phyloP scores from a whole-genome alignment of 2,113 vertebrate species.

The Microtus oregoni region DNA sequence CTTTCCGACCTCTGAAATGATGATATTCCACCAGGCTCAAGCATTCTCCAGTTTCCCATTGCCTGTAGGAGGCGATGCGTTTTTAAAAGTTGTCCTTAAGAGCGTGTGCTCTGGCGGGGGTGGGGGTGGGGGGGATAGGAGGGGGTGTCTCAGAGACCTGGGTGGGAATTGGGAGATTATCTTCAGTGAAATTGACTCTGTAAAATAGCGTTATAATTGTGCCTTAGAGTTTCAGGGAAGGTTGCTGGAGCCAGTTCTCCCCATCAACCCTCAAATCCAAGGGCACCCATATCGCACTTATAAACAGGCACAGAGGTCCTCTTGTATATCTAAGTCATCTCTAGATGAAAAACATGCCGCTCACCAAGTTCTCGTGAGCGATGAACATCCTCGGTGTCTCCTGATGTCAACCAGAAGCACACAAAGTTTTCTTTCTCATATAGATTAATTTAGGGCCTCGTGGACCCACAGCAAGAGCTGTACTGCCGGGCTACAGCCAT shows the following conservation, averaged over 20 bases:
- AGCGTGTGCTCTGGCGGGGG: background rate
- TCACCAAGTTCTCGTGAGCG: background rate
- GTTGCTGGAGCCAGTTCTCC: background rate
- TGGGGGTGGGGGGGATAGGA: background rate
- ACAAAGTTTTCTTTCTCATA: background rate
- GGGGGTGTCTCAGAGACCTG: background rate
- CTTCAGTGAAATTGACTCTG: background rate
- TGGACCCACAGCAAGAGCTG: no score
- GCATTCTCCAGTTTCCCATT: background rate
- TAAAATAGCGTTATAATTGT: background rate
- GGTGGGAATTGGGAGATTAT: background rate
- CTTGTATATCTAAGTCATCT: background rate
- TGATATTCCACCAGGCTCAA: background rate
- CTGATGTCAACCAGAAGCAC: background rate
- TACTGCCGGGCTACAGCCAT: no score
- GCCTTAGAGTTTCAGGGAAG: background rate
- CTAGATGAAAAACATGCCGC: background rate
- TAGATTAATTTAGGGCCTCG: background rate
- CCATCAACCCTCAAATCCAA: background rate
- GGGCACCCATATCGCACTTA: background rate
- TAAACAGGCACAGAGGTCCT: background rate
- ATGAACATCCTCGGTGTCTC: background rate
- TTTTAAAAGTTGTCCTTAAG: background rate
- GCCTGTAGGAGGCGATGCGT: rapidly evolving
- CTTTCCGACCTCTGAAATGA: background rate